A percentile compares a stretch with the other conserved stretches of the same genome.
Conservation (phyloP, 2,113 vertebrate genomes). For the Ranitomeya variabilis region DNA sequence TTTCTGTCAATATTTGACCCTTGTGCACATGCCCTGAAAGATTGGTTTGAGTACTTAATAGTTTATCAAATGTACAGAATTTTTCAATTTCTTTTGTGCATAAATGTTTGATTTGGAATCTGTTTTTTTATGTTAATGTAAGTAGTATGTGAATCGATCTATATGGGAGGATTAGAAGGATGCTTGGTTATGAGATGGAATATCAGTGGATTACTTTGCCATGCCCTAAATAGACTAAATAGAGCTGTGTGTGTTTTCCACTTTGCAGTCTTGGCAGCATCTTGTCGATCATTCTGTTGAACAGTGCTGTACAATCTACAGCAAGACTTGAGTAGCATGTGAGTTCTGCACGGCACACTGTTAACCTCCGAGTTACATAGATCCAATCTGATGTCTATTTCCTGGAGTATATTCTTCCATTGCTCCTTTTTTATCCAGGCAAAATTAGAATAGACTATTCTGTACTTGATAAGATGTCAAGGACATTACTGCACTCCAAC, state of each 20-base stretch:
- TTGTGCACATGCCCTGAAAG: not conserved
- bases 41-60: not conserved
- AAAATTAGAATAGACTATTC: slow-evolving; percentile 56
- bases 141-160: not conserved
- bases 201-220: not conserved
- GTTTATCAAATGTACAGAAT: not conserved
- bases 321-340: not conserved
- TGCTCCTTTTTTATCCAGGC: slow-evolving; percentile 37
- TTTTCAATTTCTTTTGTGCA: not conserved
- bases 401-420: slow-evolving; percentile 39
- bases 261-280: not conserved
- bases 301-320: slow-evolving; percentile 20
- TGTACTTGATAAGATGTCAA: slow-evolving; percentile 54
- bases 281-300: not conserved
- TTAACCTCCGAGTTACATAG: slow-evolving; percentile 40
- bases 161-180: not conserved
- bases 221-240: not conserved
- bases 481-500: slow-evolving; percentile 29
- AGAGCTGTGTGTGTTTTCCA: not conserved
- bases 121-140: not conserved
- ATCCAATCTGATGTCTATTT: slow-evolving; percentile 50
- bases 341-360: not conserved
- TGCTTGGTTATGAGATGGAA: not conserved
- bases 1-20: no score
- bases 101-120: not conserved